A percentile compares a stretch with the other conserved stretches of the same genome.
These are phyloP conservation scores for Melolontha melolontha DNA, from an alignment of 2,888 invertebrate species.

Conservation along the genomic window DNA sequence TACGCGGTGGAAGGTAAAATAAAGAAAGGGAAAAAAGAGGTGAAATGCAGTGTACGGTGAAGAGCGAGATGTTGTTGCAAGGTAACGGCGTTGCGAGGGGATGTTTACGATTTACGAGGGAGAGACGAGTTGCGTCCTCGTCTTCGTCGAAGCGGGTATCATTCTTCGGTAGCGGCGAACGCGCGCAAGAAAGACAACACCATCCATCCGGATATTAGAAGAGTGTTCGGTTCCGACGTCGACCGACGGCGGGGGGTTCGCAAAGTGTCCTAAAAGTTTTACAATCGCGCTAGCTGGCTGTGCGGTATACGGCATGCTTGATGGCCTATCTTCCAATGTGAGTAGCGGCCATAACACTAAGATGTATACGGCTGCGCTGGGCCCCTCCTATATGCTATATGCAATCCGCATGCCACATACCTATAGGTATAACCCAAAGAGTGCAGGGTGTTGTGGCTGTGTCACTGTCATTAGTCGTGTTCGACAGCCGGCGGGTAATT, in stretches of 20 bases:
- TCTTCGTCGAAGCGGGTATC: slow-evolving; percentile 36
- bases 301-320: slow-evolving; percentile 70
- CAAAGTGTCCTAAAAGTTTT: slow-evolving; percentile 72
- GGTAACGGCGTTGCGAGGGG: slow-evolving; percentile 51
- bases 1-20: slow-evolving; percentile 13
- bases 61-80: slow-evolving; percentile 41
- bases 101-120: slow-evolving; percentile 63
- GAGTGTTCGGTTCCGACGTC: slow-evolving; percentile 59
- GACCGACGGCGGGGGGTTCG: slow-evolving; percentile 50
- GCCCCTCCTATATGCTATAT: slow-evolving; percentile 63
- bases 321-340: slow-evolving; percentile 77
- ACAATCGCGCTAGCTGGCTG: slow-evolving; percentile 70
- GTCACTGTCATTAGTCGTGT: slow-evolving; percentile 66
- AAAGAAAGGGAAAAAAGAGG: slow-evolving; percentile 35
- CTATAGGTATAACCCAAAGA: slow-evolving; percentile 65
- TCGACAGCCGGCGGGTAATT: slow-evolving; percentile 64
- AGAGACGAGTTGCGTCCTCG: slow-evolving; percentile 34
- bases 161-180: slow-evolving; percentile 54
- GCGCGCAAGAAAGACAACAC: slow-evolving; percentile 54
- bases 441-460: slow-evolving; percentile 64
- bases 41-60: slow-evolving; percentile 41
- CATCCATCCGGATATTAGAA: slow-evolving; percentile 64
- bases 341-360: slow-evolving; percentile 73
- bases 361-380: slow-evolving; percentile 75
- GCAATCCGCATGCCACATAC: slow-evolving; percentile 66